These are phyloP conservation scores for Willowsia nigromaculata DNA, from an alignment of 2,888 invertebrate genomes.

Conservation along the genomic window DNA sequence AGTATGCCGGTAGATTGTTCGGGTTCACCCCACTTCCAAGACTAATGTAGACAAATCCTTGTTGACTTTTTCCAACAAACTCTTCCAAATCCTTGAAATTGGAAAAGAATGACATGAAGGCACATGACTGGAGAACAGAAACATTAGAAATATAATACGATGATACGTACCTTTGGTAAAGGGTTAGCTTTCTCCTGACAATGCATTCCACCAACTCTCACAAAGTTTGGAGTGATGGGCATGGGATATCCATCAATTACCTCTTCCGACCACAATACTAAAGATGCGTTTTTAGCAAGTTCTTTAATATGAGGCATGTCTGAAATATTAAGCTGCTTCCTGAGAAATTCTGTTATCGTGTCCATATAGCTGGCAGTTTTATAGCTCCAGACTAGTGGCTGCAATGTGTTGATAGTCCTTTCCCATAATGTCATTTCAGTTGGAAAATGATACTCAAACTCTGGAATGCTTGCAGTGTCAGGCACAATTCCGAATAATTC, in stretches of 20 bases:
- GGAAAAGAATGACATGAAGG: not conserved
- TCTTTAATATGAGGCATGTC: slow-evolving; percentile 60
- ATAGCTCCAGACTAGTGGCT: slow-evolving; percentile 44
- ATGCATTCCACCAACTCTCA: slow-evolving; percentile 68
- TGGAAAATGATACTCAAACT: slow-evolving; percentile 65
- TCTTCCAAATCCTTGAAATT: slow-evolving; percentile 48
- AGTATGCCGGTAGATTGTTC: slow-evolving; percentile 58
- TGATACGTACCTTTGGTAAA: slow-evolving; percentile 38
- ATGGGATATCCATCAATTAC: slow-evolving; percentile 62
- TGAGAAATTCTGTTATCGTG: slow-evolving; percentile 49
- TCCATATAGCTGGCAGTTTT: slow-evolving; percentile 49
- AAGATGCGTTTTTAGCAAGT: slow-evolving; percentile 66
- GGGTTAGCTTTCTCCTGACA: slow-evolving; percentile 41
- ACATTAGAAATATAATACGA: not conserved
- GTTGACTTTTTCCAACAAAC: slow-evolving; percentile 48
- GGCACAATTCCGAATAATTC: slow-evolving; percentile 70
- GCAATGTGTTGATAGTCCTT: slow-evolving; percentile 59
- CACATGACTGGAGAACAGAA: not conserved
- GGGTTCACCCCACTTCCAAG: slow-evolving; percentile 61
- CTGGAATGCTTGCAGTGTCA: slow-evolving; percentile 64
- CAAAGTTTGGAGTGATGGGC: slow-evolving; percentile 60
- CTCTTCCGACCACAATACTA: slow-evolving; percentile 70
- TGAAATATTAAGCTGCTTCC: slow-evolving; percentile 45
- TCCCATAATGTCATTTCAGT: slow-evolving; percentile 68
- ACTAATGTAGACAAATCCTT: slow-evolving; percentile 76